phyloP scores from a whole-genome alignment of 2,888 invertebrate genomes.

The Deilephila porcellus region DNA sequence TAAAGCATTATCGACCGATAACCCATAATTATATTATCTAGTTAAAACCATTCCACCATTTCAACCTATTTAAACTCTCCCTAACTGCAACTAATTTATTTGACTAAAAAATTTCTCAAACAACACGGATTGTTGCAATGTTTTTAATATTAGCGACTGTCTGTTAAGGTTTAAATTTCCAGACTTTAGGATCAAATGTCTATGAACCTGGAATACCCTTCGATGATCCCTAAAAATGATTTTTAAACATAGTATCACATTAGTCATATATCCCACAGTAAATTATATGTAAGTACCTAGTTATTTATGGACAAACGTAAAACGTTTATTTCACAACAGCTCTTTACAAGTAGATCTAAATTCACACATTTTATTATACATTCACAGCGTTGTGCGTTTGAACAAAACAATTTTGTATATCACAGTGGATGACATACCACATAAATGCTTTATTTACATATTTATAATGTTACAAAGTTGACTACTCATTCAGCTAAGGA shows the following conservation, averaged over 20 bases:
- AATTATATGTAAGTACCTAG: too few species aligned
- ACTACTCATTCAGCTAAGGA: not conserved
- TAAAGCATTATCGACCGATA: not conserved
- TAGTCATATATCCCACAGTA: too few species aligned
- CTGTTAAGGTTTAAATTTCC: too few species aligned
- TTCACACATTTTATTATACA: not conserved
- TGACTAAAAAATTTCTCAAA: too few species aligned
- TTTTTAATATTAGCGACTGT: too few species aligned
- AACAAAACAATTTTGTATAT: conserved; percentile 12
- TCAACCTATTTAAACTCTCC: not conserved
- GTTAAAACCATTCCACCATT: not conserved
- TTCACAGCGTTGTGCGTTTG: conserved; percentile 18
- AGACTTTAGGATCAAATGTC: too few species aligned
- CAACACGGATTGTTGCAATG: too few species aligned
- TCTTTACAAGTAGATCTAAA: not conserved
- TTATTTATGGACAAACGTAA: not conserved
- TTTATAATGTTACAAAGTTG: not conserved
- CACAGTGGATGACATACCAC: conserved; percentile 13
- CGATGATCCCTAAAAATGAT: too few species aligned
- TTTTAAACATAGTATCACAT: too few species aligned
- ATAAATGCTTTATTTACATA: conserved; percentile 26
- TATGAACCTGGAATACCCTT: too few species aligned
- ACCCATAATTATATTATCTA: not conserved
- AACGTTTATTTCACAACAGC: not conserved
- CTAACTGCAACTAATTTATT: too few species aligned